These are phyloP conservation scores for Mus musculus DNA, from an alignment of 2,113 vertebrate genomes.

Conservation along the genomic window GRCm39 chr4:33847001-33847500, in stretches of 20 bases:
- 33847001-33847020: neutral
- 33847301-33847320: neutral
- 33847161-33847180: conserved; percentile 60
- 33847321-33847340: neutral
- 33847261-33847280: conserved; percentile 58
- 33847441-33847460: neutral
- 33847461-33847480: conserved; percentile 4
- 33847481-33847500: neutral
- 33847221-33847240: conserved; percentile 57
- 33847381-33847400: neutral
- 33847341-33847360: conserved; percentile 44
- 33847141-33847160: conserved; percentile 57
- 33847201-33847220: conserved; percentile 59
- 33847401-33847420: conserved; percentile 54
- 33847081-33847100: conserved; percentile 51
- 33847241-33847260: conserved; percentile 51
- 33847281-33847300: conserved; percentile 42
- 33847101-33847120: conserved; percentile 69
- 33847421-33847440: conserved; percentile 10
- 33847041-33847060: conserved; percentile 76
- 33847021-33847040: conserved; percentile 56
- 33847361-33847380: conserved; percentile 2
- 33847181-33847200: conserved; percentile 63
- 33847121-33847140: conserved; percentile 72
- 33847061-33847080: conserved; percentile 57